Conservation (phyloP, 2,888 invertebrate genomes). For the Ochropleura plecta region DNA sequence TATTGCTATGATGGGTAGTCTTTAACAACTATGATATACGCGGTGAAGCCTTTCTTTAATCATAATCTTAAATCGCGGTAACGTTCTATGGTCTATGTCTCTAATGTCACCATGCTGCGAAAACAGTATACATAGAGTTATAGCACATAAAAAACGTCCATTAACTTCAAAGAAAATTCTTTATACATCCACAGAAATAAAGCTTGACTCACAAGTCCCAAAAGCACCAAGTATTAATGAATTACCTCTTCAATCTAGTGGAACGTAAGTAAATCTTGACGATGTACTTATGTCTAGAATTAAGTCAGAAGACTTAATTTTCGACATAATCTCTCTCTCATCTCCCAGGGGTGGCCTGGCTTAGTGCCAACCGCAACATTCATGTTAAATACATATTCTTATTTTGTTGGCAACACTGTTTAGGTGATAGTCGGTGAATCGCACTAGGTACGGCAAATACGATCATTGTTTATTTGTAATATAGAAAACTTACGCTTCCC, state of each 20-base stretch:
- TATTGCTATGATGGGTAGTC: no score
- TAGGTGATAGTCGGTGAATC: background rate
- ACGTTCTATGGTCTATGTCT: no score
- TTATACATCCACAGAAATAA: background rate
- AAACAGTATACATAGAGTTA: no score
- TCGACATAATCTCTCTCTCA: constrained; percentile 14
- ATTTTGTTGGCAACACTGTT: constrained; percentile 39
- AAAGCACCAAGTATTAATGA: constrained; percentile 40
- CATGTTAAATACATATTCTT: constrained; percentile 45
- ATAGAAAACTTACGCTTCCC: background rate
- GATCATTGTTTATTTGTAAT: background rate
- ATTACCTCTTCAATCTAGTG: constrained; percentile 35
- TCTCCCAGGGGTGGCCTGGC: constrained; percentile 43
- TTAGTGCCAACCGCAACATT: constrained; percentile 48
- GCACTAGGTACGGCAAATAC: background rate
- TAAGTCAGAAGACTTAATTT: constrained; percentile 29
- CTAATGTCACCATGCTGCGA: no score
- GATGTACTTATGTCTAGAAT: constrained; percentile 50
- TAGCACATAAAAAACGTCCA: background rate
- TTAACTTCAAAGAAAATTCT: background rate
- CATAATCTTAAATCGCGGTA: no score
- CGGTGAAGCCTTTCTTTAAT: no score
- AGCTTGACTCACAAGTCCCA: background rate
- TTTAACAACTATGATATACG: no score
- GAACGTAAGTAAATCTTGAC: constrained; percentile 53